Evolutionary conservation across 2,113 vertebrate species (phyloP).

Genomic region (Calidris pygmaea): DNA sequence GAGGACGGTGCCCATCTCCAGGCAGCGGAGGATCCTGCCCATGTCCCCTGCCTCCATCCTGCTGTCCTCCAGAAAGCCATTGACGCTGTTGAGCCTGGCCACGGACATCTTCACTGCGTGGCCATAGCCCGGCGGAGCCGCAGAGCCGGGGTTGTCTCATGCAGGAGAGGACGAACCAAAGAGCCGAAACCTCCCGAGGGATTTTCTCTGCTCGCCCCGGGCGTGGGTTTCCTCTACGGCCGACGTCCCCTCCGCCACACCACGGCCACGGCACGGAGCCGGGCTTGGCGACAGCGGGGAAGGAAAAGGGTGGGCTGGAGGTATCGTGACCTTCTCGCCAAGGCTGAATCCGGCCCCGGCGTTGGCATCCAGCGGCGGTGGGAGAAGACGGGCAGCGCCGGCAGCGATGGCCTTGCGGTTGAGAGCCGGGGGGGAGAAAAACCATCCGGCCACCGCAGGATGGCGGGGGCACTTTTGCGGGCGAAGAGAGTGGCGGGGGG

Average conservation of each 20-base stretch:
- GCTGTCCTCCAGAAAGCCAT: slow-evolving; percentile 79
- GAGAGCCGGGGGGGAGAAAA: background rate
- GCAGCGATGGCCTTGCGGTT: background rate
- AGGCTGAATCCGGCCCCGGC: background rate
- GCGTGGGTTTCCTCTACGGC: background rate
- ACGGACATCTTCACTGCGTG: slow-evolving; percentile 80
- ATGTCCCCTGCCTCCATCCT: slow-evolving; percentile 71
- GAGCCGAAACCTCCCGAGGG: background rate
- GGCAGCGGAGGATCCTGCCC: slow-evolving; percentile 77
- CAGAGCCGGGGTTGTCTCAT: slow-evolving; percentile 17
- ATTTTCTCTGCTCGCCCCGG: background rate
- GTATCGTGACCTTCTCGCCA: background rate
- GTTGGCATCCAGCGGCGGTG: background rate
- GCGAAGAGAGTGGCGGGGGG: background rate
- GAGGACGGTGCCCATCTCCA: slow-evolving; percentile 84
- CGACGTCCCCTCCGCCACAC: background rate
- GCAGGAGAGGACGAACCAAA: background rate
- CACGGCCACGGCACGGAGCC: background rate
- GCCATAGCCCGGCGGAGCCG: slow-evolving; percentile 42
- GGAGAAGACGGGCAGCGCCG: background rate
- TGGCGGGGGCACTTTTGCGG: background rate
- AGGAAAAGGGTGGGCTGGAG: slow-evolving; percentile 3
- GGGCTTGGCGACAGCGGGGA: background rate
- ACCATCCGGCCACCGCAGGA: background rate
- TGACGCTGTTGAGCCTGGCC: slow-evolving; percentile 77